Conservation (phyloP, 2,888 invertebrate genomes). For the Drosophila neoperkinsi region DNA sequence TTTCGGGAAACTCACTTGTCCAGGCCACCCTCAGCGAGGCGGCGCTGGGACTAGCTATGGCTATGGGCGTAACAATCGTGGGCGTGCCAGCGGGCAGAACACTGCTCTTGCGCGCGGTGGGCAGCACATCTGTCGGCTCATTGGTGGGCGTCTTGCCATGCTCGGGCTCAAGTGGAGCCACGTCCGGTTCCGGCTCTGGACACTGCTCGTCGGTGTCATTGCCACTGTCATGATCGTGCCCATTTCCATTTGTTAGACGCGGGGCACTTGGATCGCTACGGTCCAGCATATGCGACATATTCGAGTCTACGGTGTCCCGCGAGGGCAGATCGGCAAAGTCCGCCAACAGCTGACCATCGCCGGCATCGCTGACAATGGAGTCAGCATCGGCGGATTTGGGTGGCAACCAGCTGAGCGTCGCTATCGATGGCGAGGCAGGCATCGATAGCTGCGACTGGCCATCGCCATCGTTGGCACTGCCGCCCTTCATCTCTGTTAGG, state of each 20-base stretch:
- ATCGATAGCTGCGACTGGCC: constrained; percentile 84
- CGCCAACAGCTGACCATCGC: constrained; percentile 88
- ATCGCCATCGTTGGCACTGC: constrained; percentile 74
- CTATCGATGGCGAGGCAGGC: constrained; percentile 90
- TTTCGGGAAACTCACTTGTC: constrained; percentile 91
- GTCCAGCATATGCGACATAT: constrained; percentile 86
- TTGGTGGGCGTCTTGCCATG: constrained; percentile 63
- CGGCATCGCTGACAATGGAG: constrained; percentile 87
- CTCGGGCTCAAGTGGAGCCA: constrained; percentile 40
- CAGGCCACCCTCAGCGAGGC: constrained; percentile 92
- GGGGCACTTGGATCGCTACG: constrained; percentile 79
- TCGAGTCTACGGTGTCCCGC: constrained; percentile 92
- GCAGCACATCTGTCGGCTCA: constrained; percentile 32
- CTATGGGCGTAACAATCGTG: constrained; percentile 20
- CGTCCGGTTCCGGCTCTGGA: constrained; percentile 56
- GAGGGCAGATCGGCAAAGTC: constrained; percentile 92
- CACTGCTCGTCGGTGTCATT: constrained; percentile 74
- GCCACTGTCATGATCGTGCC: constrained; percentile 71
- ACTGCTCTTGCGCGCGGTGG: constrained; percentile 21
- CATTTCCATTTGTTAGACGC: constrained; percentile 54
- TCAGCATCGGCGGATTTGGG: constrained; percentile 85
- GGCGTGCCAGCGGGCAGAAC: constrained; percentile 39
- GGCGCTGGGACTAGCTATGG: constrained; percentile 87
- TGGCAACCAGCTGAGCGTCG: constrained; percentile 92
- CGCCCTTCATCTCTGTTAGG: constrained; percentile 87